Evolutionary conservation across 2,113 vertebrate genomes (phyloP).

Genomic region (Lutjanus erythropterus): DNA sequence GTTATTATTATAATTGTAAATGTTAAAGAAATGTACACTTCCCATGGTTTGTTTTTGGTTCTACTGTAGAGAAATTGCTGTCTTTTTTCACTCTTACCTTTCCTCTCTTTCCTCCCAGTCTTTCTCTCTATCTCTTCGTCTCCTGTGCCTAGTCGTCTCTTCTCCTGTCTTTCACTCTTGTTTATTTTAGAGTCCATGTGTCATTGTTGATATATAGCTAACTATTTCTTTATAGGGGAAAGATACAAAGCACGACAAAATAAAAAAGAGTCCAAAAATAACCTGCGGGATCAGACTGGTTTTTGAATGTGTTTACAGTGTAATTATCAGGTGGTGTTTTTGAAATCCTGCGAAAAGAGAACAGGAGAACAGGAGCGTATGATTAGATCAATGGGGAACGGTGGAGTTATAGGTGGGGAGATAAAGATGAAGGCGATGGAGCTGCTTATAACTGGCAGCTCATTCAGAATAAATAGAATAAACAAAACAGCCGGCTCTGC

Average conservation of each 20-base stretch:
- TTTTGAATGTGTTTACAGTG: slow-evolving; percentile 50
- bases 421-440: slow-evolving; percentile 57
- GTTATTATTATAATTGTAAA: slow-evolving; percentile 88
- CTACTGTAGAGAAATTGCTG: slow-evolving; percentile 80
- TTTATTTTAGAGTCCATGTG: slow-evolving; percentile 85
- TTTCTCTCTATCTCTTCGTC: slow-evolving; percentile 74
- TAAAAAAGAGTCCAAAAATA: slow-evolving; percentile 82
- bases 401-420: slow-evolving; percentile 48
- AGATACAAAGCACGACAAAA: slow-evolving; percentile 89
- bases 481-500: slow-evolving; percentile 58
- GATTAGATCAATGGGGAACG: slow-evolving; percentile 68
- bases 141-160: slow-evolving; percentile 80
- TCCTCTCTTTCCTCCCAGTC: slow-evolving; percentile 69
- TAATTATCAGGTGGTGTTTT: slow-evolving; percentile 62
- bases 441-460: slow-evolving; percentile 51
- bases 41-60: slow-evolving; percentile 80
- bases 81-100: slow-evolving; percentile 77
- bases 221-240: slow-evolving; percentile 90
- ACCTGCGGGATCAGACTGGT: slow-evolving; percentile 38
- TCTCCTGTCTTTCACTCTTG: slow-evolving; percentile 80
- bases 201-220: slow-evolving; percentile 89
- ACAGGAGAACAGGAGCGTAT: slow-evolving; percentile 48
- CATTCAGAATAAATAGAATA: slow-evolving; percentile 55
- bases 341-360: slow-evolving; percentile 49
- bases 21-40: slow-evolving; percentile 86